These are phyloP conservation scores for Hippocampus guttulatus DNA, from an alignment of 2,113 vertebrate species.

Conservation along the genomic window DNA sequence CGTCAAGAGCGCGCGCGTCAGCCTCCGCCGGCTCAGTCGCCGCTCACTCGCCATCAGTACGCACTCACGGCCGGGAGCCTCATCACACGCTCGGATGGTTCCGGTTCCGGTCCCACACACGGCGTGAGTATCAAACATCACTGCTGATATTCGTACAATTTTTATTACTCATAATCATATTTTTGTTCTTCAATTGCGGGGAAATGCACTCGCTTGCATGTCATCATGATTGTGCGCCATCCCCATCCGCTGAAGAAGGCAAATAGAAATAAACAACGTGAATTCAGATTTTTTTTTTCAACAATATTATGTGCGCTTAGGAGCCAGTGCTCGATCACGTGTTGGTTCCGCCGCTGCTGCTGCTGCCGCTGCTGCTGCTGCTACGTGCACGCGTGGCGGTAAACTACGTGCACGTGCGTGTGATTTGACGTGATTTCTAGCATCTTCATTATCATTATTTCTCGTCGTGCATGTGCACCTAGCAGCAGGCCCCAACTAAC, in stretches of 20 bases:
- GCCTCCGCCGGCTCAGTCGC: slow-evolving; percentile 61
- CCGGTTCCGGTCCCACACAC: slow-evolving; percentile 23
- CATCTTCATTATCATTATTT: background rate
- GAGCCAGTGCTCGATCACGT: background rate
- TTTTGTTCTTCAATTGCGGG: background rate
- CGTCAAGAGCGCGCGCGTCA: slow-evolving; percentile 68
- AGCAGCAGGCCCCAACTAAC: background rate
- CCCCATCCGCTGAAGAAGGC: background rate
- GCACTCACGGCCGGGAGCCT: slow-evolving; percentile 14
- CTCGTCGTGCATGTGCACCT: background rate
- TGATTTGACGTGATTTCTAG: background rate
- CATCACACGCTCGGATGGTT: slow-evolving; percentile 29
- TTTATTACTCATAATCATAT: background rate
- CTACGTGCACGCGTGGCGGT: background rate
- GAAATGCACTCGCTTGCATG: background rate
- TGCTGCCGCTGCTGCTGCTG: background rate
- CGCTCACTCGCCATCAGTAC: slow-evolving; percentile 54
- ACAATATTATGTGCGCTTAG: background rate
- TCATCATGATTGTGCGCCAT: background rate
- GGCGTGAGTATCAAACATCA: slow-evolving; percentile 63
- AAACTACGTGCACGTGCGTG: background rate
- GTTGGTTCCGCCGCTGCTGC: background rate
- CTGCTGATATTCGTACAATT: too few species aligned
- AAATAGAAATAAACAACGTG: background rate
- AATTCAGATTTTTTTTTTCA: background rate